Base-by-base conservation (phyloP, 2,888 invertebrate species). In the Seira musarum region DNA sequence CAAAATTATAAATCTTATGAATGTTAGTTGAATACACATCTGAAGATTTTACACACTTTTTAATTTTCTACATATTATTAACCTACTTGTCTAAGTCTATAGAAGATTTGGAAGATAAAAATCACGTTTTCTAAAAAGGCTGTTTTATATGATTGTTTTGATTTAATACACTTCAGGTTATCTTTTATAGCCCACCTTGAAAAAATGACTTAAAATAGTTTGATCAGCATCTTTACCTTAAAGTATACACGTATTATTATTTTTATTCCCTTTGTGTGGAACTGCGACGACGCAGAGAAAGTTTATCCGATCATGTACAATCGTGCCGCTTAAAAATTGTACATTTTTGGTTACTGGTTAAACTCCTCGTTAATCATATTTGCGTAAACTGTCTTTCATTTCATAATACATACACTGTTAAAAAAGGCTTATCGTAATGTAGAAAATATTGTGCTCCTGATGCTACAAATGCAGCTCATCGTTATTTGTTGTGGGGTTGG, bases 391-490 rank as follows among this genome's bases (percentile, higher is more conserved):
- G 49, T 49, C 49, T 49, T 49, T 49, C 49, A 49, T 49, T 13
- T 49, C 49, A 49, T 49, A 2, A 49, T n/a, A 30, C 3, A n/a
- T n/a, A 30, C 30, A 30, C 17, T 49, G 13, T 49, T n/a, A 49
- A 49, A 49, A 49, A n/a, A 49, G 49, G 17, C 17, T 49, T 49
- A 49, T 49, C 15, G 49, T 49, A 2, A 49, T 49, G 49, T 49
- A 49, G 49, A 49, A 19, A 19, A 22, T 63, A 24, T 63, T 22
- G 13, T 49, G 49, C 49, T 49, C 49, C 49, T 25, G 40, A 25
- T 76, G 77, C 83, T 87, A 87, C 78, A 87, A 81, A 73, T 87
- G 85, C 40, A 87, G 81, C 81, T 85, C 87, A 71, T 87, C 87
- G 53, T 70, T 81, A 69, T 80, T 79, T 60, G 82, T 81, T 64